These are phyloP conservation scores for Actinemys pallida DNA, from an alignment of 2,113 vertebrate species.

Conservation along the genomic window DNA sequence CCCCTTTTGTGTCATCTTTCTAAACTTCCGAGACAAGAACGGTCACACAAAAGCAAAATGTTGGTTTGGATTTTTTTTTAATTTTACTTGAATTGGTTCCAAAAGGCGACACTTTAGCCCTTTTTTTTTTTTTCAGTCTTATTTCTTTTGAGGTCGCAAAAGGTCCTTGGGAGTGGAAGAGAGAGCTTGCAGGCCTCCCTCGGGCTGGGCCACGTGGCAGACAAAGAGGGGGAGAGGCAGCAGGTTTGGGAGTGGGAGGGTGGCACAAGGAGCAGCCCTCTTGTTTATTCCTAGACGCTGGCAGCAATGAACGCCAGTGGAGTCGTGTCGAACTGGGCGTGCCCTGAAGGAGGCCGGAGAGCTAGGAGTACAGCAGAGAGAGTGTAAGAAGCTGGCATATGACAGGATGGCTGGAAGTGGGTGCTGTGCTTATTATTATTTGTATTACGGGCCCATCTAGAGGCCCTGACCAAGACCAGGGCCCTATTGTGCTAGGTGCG, in stretches of 20 bases:
- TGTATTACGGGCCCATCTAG: not conserved
- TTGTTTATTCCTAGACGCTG: not conserved
- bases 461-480: not conserved
- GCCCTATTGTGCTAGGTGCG: not conserved
- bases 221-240: not conserved
- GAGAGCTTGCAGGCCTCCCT: not conserved
- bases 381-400: not conserved
- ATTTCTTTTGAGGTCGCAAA: not conserved
- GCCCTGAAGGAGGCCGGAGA: not conserved
- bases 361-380: not conserved
- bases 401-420: not conserved
- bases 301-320: not conserved
- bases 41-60: accelerated
- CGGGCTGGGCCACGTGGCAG: not conserved
- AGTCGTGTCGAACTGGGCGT: not conserved
- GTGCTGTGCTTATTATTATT: not conserved
- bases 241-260: not conserved
- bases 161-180: not conserved
- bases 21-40: accelerated
- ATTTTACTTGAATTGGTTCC: not conserved
- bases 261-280: not conserved
- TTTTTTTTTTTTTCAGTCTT: not conserved
- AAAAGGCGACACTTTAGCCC: not conserved
- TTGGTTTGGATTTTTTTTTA: accelerated
- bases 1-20: not conserved